These are phyloP conservation scores for Amaurobius ferox DNA, from an alignment of 2,888 invertebrate genomes.

Conservation along the genomic window DNA sequence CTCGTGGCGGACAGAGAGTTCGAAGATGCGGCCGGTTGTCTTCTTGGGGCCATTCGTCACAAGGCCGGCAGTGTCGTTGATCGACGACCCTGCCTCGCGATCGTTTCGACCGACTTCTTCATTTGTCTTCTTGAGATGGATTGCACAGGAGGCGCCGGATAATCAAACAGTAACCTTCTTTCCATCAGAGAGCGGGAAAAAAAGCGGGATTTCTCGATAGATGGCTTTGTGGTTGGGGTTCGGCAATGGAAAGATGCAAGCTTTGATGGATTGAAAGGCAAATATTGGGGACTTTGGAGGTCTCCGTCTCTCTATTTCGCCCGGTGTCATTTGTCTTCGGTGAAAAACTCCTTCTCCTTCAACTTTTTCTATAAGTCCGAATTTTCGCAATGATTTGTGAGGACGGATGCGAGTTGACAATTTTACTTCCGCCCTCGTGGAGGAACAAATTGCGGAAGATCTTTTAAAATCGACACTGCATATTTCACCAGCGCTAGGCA, in stretches of 20 bases:
- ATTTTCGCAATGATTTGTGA: constrained; percentile 62
- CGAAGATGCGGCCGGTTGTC: constrained; percentile 24
- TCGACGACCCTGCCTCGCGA: constrained; percentile 59
- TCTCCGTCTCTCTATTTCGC: constrained; percentile 49
- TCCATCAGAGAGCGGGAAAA: constrained; percentile 26
- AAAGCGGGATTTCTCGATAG: constrained; percentile 40
- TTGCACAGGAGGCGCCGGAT: constrained; percentile 53
- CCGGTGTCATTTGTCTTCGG: constrained; percentile 59
- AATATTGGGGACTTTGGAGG: constrained; percentile 69
- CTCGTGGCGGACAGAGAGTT: too few relatives aligned
- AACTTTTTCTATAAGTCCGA: constrained; percentile 21
- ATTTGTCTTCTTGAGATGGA: constrained; percentile 69
- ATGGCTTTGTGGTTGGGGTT: constrained; percentile 61
- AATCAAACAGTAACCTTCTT: constrained; percentile 70
- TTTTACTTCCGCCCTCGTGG: constrained; percentile 45
- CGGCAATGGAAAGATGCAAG: constrained; percentile 68
- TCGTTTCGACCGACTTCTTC: constrained; percentile 58
- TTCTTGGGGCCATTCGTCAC: constrained; percentile 60
- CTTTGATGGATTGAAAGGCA: constrained; percentile 68
- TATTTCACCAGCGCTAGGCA: background rate
- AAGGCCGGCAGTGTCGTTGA: constrained; percentile 52
- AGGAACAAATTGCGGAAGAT: constrained; percentile 36
- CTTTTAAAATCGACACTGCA: background rate
- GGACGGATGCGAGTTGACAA: constrained; percentile 57
- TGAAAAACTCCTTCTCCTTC: constrained; percentile 23